Conservation (phyloP, 2,797 vertebrate genomes). For the Acanthurus tractus region DNA sequence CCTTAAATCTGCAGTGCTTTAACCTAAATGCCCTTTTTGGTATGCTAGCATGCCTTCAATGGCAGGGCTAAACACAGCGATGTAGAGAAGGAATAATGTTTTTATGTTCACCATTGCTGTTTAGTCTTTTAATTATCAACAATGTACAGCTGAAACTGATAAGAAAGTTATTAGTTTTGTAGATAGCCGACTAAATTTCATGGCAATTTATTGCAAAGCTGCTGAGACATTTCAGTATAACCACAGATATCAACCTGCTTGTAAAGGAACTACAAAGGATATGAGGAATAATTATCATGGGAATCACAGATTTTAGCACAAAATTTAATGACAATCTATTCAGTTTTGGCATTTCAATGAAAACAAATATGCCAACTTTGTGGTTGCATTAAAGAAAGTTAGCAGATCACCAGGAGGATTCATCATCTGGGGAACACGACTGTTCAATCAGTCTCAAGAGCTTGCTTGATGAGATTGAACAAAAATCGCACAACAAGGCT, state of each 20-base stretch:
- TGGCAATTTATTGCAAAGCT: background rate
- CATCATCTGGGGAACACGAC: background rate
- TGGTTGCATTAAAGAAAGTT: background rate
- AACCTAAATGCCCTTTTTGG: too few relatives aligned
- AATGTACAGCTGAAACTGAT: background rate
- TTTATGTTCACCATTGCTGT: too few relatives aligned
- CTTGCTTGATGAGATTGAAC: background rate
- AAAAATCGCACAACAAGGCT: conserved; percentile 11
- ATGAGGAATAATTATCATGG: background rate
- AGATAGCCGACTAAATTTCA: too few relatives aligned
- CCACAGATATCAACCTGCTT: background rate
- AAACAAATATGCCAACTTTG: background rate
- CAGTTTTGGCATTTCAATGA: background rate
- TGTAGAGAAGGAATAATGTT: too few relatives aligned
- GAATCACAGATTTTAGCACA: background rate
- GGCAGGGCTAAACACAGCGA: too few relatives aligned
- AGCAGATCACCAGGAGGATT: background rate
- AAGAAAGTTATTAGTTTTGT: background rate
- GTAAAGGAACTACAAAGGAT: background rate
- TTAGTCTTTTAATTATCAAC: too few relatives aligned
- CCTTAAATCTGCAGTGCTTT: too few relatives aligned
- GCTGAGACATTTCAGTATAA: background rate
- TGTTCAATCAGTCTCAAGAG: background rate
- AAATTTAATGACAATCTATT: too few relatives aligned
- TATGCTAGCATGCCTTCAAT: too few relatives aligned